Percentiles rank a stretch among this genome's conserved stretches.
Evolutionary conservation across 2,797 vertebrate species (phyloP).

Genomic region (Poecilia picta): DNA sequence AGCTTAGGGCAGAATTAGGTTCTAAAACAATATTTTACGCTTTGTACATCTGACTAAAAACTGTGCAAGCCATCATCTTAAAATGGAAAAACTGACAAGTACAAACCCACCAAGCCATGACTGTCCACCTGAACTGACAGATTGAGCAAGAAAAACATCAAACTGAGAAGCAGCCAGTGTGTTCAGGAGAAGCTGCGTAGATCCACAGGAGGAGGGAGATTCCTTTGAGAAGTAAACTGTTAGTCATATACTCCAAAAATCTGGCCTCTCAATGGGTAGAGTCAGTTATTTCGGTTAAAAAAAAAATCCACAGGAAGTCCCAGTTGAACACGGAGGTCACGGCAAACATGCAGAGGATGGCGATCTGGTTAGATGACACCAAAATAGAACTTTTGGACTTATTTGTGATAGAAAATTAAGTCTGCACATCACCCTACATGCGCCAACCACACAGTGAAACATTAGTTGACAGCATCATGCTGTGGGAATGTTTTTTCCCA

Average conservation of each 20-base stretch:
- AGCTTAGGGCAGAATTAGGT: neutral
- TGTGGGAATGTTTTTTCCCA: neutral
- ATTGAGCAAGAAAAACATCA: neutral
- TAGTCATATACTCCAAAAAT: neutral
- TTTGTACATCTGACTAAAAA: neutral
- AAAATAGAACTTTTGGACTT: neutral
- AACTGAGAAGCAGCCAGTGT: neutral
- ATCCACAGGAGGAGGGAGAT: neutral
- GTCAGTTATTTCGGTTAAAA: neutral
- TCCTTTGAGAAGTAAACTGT: neutral
- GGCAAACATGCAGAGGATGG: neutral
- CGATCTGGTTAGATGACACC: neutral
- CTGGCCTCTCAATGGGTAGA: neutral
- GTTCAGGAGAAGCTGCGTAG: neutral
- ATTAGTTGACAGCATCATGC: neutral
- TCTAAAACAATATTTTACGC: neutral
- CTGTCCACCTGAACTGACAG: neutral
- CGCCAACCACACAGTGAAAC: neutral
- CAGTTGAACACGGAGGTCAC: neutral
- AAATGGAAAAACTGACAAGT: slow-evolving; percentile 3
- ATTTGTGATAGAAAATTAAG: neutral
- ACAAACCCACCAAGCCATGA: neutral
- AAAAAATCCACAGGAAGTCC: neutral
- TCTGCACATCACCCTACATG: neutral
- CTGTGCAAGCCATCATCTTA: neutral